Base-by-base conservation (phyloP, 2,797 vertebrate genomes). In the Pogonophryne albipinna region DNA sequence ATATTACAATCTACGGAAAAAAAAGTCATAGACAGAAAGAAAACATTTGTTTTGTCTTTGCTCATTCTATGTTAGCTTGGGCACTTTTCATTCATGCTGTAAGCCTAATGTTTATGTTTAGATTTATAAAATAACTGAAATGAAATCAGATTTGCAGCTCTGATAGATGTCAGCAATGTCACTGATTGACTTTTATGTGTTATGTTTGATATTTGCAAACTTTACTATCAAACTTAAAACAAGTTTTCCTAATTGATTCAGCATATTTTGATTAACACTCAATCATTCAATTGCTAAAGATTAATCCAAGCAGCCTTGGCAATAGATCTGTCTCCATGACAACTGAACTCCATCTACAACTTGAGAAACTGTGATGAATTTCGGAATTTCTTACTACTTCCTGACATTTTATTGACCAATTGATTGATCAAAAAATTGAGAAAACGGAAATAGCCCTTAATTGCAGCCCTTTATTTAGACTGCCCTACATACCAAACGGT, bases 291-390 rank as follows among this genome's bases (percentile, higher is more conserved):
- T 6, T 60, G 19, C 14, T 20, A 20, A 15, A 11, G 11, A 63
- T n/a, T 10, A 42, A 17, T 3, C 23, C n/a, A 16, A 50, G 41
- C 1, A 58, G 6, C 16, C 16, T 3, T 56, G 6, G 4, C 53
- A 15, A 15, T 16, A 50, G 38, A 60, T 34, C 52, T 7, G 52
- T 74, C 60, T n/a, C 64, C 42, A 73, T 62, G 63, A 74, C 49
- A 23, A 74, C 71, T 38, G 14, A 46, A 14, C n/a, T 34, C 13
- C 16, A 13, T 6, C 16, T 5, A 11, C 20, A 6, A 49, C 1
- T n/a, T 5, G 10, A 20, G 31, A 9, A 1, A 50, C 19, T 31
- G 11, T 59, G 10, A 14, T 12, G 34, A 38, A 38, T 38, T 38
- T 38, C 4, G 6, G n/a, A 10, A 7, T 44, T 66, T n/a, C n/a